phyloP scores from a whole-genome alignment of 2,113 vertebrate species.

The Isichthys henryi region DNA sequence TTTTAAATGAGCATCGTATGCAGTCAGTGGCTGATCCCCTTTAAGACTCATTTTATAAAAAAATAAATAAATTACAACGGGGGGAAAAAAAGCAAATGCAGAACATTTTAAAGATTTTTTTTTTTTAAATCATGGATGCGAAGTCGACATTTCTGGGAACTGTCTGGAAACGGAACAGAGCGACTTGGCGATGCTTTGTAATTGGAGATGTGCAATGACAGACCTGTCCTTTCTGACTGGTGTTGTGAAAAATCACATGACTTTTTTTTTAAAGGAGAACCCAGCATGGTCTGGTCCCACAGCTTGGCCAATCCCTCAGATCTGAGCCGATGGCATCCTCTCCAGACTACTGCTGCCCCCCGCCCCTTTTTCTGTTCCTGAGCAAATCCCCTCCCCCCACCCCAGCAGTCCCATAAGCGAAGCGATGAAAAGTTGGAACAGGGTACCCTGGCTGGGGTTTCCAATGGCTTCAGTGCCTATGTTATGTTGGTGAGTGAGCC shows the following conservation, averaged over 20 bases:
- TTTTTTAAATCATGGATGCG: slow-evolving; percentile 19
- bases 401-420: background rate
- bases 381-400: background rate
- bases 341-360: background rate
- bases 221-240: slow-evolving; percentile 3
- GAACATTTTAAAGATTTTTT: slow-evolving; percentile 23
- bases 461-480: background rate
- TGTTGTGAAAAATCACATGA: background rate
- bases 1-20: slow-evolving; percentile 32
- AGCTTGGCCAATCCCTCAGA: background rate
- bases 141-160: background rate
- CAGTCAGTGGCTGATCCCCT: slow-evolving; percentile 34
- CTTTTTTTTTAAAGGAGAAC: background rate
- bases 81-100: slow-evolving; percentile 28
- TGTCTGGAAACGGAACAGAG: background rate
- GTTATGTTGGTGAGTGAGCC: background rate
- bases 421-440: background rate
- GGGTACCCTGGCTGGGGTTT: background rate
- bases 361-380: background rate
- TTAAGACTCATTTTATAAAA: slow-evolving; percentile 34
- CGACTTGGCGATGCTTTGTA: background rate
- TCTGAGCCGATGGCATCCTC: background rate
- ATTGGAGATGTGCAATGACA: slow-evolving; percentile 14
- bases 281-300: background rate
- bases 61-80: background rate